Percentiles rank a stretch among this genome's conserved stretches.
These are phyloP conservation scores for Eleutherodactylus coqui DNA, from an alignment of 2,797 vertebrate species.

Conservation along the genomic window DNA sequence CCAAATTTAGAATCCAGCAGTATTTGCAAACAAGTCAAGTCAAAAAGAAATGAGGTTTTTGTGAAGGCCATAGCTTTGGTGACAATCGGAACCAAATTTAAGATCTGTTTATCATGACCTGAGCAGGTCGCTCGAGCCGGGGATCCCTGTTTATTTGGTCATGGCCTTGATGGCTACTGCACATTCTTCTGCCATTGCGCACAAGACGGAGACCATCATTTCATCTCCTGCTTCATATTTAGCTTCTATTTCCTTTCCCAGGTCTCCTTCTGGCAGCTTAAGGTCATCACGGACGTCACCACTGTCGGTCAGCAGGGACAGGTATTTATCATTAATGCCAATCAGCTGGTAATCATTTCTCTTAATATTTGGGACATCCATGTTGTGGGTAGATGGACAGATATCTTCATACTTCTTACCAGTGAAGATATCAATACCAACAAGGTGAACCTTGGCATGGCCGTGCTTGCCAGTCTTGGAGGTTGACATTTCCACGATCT, in stretches of 20 bases:
- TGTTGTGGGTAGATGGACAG: conserved; percentile 99
- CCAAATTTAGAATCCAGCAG: conserved; percentile 81
- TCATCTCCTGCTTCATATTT: conserved; percentile 92
- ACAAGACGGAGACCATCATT: conserved; percentile 93
- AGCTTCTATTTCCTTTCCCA: conserved; percentile 95
- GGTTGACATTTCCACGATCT: conserved; percentile 96
- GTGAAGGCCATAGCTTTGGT: conserved; percentile 98
- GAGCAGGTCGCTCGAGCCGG: conserved; percentile 79
- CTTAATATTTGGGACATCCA: conserved; percentile 98
- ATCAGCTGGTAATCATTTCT: conserved; percentile 95
- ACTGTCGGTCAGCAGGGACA: conserved; percentile 92
- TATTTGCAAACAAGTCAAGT: conserved; percentile 81
- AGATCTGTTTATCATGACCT: conserved; percentile 89
- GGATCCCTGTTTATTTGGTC: conserved; percentile 86
- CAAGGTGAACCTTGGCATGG: conserved; percentile 97
- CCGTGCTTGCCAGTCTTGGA: conserved; percentile 98
- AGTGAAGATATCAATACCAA: conserved; percentile 98
- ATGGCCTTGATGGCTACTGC: conserved; percentile 95
- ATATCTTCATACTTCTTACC: conserved; percentile 99
- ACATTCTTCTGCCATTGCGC: conserved; percentile 97
- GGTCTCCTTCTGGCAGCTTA: conserved; percentile 90
- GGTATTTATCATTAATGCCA: conserved; percentile 91
- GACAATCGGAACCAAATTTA: conserved; percentile 91
- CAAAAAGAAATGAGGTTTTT: conserved; percentile 89
- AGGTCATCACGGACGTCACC: conserved; percentile 96